phyloP scores from a whole-genome alignment of 2,113 vertebrate species.

The Nettapus auritus region DNA sequence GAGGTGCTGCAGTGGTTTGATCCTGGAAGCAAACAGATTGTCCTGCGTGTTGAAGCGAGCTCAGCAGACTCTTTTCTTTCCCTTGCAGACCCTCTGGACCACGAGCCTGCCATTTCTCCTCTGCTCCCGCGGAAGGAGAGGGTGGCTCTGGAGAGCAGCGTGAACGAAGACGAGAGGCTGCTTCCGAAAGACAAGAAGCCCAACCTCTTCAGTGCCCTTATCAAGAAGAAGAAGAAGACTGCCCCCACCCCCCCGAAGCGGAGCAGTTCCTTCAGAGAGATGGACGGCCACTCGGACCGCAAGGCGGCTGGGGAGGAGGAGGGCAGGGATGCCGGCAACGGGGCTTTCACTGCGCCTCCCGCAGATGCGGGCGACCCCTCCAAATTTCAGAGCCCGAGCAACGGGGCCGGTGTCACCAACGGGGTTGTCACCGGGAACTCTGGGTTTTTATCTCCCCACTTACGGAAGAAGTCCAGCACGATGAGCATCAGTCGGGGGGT shows the following conservation, averaged over 20 bases:
- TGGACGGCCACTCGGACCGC: conserved; percentile 82
- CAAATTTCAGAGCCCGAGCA: conserved; percentile 79
- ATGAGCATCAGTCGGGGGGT: conserved; percentile 76
- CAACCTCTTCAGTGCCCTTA: conserved; percentile 90
- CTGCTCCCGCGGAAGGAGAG: conserved; percentile 92
- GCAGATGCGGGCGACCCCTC: conserved; percentile 70
- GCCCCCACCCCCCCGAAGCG: conserved; percentile 92
- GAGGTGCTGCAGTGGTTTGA: background rate
- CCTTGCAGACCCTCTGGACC: conserved; percentile 83
- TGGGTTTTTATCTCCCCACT: conserved; percentile 80
- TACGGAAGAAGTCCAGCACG: conserved; percentile 85
- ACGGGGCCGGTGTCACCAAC: conserved; percentile 82
- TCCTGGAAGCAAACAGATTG: background rate
- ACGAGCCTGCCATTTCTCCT: conserved; percentile 86
- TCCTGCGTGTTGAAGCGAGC: background rate
- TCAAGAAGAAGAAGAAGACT: conserved; percentile 97
- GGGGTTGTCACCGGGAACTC: conserved; percentile 82
- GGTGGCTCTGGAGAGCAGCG: conserved; percentile 76
- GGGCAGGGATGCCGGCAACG: conserved; percentile 79
- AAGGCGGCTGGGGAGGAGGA: conserved; percentile 63
- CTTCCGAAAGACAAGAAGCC: conserved; percentile 89
- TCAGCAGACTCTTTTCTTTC: background rate
- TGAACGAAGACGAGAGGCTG: conserved; percentile 92
- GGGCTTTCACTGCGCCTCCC: conserved; percentile 52
- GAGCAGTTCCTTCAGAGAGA: conserved; percentile 95